These are phyloP conservation scores for Achatina immaculata DNA, from an alignment of 1,140 invertebrate genomes.

Conservation along the genomic window DNA sequence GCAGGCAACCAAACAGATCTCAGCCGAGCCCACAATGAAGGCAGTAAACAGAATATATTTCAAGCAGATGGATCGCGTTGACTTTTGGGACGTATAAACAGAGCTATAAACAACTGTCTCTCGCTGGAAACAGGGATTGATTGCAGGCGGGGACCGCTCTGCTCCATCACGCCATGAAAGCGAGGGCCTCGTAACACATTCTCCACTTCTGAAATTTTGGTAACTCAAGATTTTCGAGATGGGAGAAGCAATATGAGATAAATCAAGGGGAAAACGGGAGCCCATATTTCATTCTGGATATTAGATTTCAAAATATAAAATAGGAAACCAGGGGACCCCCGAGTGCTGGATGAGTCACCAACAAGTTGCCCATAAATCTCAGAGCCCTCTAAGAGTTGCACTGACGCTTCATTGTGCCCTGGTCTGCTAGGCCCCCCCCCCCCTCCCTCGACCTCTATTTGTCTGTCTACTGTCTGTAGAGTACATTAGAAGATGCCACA, in stretches of 20 bases:
- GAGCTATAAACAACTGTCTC: too few relatives aligned
- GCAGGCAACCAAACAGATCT: too few relatives aligned
- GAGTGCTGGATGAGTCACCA: neutral
- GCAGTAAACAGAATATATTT: too few relatives aligned
- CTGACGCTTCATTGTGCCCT: neutral
- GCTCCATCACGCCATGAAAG: too few relatives aligned
- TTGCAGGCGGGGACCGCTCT: too few relatives aligned
- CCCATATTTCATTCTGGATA: neutral
- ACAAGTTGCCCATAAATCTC: slow-evolving; percentile 5
- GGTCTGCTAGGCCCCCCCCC: neutral
- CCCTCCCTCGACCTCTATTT: neutral
- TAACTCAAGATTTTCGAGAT: neutral
- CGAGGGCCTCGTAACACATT: too few relatives aligned
- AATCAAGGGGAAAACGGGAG: neutral
- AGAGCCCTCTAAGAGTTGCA: neutral
- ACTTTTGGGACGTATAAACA: too few relatives aligned
- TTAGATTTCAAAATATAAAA: neutral
- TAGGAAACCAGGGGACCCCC: neutral
- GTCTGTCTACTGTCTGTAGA: neutral
- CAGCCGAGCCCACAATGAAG: too few relatives aligned
- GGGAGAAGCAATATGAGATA: neutral
- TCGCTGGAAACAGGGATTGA: too few relatives aligned
- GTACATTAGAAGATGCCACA: too few relatives aligned
- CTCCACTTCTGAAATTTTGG: neutral
- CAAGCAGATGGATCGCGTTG: too few relatives aligned